Conservation (phyloP, 35 echinoderm and acorn worm genomes). For the Apostichopus parvimensis region DNA sequence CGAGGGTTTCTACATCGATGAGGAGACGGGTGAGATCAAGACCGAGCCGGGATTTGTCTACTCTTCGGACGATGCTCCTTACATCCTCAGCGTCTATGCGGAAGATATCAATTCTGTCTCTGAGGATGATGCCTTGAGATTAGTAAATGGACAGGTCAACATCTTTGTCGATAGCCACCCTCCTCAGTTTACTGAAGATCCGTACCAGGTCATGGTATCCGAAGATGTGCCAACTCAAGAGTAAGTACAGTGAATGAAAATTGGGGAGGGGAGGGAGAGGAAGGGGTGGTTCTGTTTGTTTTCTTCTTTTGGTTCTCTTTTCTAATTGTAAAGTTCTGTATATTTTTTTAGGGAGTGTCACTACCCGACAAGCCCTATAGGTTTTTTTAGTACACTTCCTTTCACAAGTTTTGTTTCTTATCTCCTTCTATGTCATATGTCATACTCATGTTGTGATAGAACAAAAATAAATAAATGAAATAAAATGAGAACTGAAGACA, state of each 20-base stretch:
- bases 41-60: background rate
- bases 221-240: constrained; percentile 38
- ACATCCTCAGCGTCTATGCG: constrained; percentile 80
- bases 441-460: too few species aligned
- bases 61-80: constrained; percentile 48
- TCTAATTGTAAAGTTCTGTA: too few species aligned
- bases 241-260: background rate
- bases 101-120: constrained; percentile 63
- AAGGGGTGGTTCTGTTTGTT: too few species aligned
- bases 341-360: too few species aligned
- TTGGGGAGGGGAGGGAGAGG: too few species aligned
- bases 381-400: too few species aligned
- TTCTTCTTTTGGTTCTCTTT: too few species aligned
- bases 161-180: constrained; percentile 72
- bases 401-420: too few species aligned
- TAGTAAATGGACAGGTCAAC: constrained; percentile 43
- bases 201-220: constrained; percentile 45
- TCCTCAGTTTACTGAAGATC: constrained; percentile 76
- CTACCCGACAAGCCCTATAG: too few species aligned
- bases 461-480: too few species aligned
- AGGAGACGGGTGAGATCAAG: constrained; percentile 63
- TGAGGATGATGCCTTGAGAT: background rate
- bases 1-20: constrained; percentile 63
- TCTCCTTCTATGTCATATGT: too few species aligned
- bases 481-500: background rate